Evolutionary conservation across 2,113 vertebrate species (phyloP).

Genomic region (Alethe diademata): DNA sequence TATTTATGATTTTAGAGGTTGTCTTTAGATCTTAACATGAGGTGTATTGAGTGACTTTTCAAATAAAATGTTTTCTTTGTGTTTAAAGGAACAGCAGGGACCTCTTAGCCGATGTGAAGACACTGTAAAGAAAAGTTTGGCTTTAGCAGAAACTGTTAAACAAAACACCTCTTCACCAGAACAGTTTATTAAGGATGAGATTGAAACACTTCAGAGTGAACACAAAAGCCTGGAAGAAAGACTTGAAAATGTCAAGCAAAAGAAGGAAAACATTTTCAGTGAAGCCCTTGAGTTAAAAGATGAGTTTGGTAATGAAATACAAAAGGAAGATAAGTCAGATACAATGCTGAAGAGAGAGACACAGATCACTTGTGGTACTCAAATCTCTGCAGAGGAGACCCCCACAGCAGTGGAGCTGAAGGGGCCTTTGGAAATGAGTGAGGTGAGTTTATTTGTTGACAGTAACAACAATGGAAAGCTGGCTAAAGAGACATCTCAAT

Average conservation of each 20-base stretch:
- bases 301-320: background rate
- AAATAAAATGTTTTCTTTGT: constrained; percentile 20
- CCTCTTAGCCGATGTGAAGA: constrained; percentile 47
- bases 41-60: background rate
- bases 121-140: constrained; percentile 47
- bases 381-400: background rate
- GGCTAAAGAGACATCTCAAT: background rate
- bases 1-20: constrained; percentile 3
- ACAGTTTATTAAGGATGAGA: constrained; percentile 66
- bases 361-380: constrained; percentile 10
- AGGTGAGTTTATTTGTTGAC: constrained; percentile 60
- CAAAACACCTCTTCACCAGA: constrained; percentile 68
- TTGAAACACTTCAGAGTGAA: constrained; percentile 65
- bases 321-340: background rate
- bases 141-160: constrained; percentile 66
- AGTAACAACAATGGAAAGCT: background rate
- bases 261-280: constrained; percentile 26
- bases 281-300: constrained; percentile 43
- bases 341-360: background rate
- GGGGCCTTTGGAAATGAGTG: background rate
- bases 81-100: constrained; percentile 67
- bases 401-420: background rate
- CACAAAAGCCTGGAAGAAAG: constrained; percentile 61
- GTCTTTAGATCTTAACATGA: background rate
- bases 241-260: constrained; percentile 64